phyloP scores from a whole-genome alignment of 1,140 invertebrate species.

The Hesperophylax magnus region DNA sequence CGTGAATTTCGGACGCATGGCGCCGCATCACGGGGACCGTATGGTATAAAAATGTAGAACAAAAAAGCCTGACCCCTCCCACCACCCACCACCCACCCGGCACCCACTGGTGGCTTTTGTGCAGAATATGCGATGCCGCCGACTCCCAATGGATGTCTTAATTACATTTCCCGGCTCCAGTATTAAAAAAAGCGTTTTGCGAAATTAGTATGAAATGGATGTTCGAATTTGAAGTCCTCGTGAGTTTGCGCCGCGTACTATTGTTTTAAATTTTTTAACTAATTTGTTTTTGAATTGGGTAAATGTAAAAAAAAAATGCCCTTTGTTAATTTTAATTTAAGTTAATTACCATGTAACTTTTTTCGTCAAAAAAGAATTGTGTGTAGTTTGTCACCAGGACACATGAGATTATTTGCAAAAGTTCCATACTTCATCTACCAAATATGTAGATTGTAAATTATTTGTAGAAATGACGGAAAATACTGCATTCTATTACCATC shows the following conservation, averaged over 20 bases:
- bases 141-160: slow-evolving; percentile 30
- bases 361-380: no score
- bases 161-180: slow-evolving; percentile 14
- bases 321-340: no score
- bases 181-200: neutral
- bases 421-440: no score
- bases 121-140: slow-evolving; percentile 13
- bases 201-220: neutral
- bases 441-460: no score
- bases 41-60: slow-evolving; percentile 20
- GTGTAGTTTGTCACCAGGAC: no score
- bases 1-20: neutral
- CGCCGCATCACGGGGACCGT: slow-evolving; percentile 11
- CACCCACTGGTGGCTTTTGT: slow-evolving; percentile 24
- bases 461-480: no score
- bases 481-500: no score
- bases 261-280: neutral
- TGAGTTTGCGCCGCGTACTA: neutral
- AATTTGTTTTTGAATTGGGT: neutral
- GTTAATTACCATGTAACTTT: no score
- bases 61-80: slow-evolving; percentile 13
- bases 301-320: no score
- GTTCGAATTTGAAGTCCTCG: neutral
- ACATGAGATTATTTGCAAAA: no score
- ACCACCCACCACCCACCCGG: neutral